Base-by-base conservation (phyloP, 2,113 vertebrate genomes). In the Stegostoma tigrinum region DNA sequence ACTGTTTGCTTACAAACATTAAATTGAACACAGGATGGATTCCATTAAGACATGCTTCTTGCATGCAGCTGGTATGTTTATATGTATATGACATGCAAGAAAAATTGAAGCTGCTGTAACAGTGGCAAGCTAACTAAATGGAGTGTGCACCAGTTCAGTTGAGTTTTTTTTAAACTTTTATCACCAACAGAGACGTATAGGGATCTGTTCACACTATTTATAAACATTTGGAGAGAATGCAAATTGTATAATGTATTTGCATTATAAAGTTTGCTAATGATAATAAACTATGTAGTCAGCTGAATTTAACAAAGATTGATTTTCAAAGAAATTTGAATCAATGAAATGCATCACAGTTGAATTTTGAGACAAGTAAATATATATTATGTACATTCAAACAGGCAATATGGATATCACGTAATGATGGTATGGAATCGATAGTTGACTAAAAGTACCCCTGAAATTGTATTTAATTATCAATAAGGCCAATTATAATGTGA, bases 221-320 rank as follows among this genome's bases (percentile, higher is more conserved):
- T 45, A 72, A 34, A 10, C 12, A 24, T 21, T 5, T 64, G 48
- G 87, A 90, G 52, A 90, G 30, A 90, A 90, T 48, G 52, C 34
- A 48, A 24, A 72, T 52, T 95, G 42, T 15, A 61, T 90, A 52
- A 90, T 61, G 24, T 61, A 90, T 90, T 34, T 17, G 48, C 52
- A 72, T 27, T 17, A 34, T 1, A 30, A 24, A 52, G 24, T 95
- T 95, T 95, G 34, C 17, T 93, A n/a, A 38, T 93, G 61, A 66
- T n/a, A 93, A 19, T 34, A 93, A 66, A 38, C 55, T 66, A 66
- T n/a, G 27, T 8, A 19, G 55, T 17, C 30, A 93, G 34, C 34
- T 93, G 48, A 64, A 66, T 64, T 89, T 91, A 64, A 91, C 15
- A 64, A 91, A 91, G 89, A 91, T 64, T 64, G 17, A 93, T 64